A percentile compares a stretch with the other conserved stretches of the same genome.
Evolutionary conservation across 2,113 vertebrate species (phyloP).

Genomic region (Pygoscelis antarcticus): DNA sequence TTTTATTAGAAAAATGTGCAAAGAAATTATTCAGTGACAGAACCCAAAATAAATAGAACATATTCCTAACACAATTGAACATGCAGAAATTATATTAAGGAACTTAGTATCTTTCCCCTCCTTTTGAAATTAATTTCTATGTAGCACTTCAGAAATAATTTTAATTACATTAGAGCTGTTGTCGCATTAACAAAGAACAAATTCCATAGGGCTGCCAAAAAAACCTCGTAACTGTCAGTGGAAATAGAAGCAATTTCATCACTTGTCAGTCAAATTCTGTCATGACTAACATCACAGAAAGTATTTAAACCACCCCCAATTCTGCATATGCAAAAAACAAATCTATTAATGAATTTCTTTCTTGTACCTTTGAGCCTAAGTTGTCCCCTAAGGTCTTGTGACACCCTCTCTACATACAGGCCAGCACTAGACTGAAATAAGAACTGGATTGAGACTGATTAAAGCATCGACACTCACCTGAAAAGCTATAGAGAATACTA

Average conservation of each 20-base stretch:
- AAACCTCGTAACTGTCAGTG: neutral
- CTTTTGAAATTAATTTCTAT: neutral
- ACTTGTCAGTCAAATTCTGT: neutral
- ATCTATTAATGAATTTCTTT: neutral
- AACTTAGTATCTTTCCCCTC: neutral
- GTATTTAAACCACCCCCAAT: neutral
- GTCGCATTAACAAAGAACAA: slow-evolving; percentile 19
- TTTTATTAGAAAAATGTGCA: neutral
- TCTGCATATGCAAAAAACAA: neutral
- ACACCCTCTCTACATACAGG: neutral
- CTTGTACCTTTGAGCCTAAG: neutral
- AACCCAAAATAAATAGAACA: neutral
- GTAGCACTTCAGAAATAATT: neutral
- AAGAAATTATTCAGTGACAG: neutral
- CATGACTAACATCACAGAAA: neutral
- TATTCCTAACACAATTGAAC: neutral
- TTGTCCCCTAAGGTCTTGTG: neutral
- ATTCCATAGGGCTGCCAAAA: neutral
- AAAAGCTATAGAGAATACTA: neutral
- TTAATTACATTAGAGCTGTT: neutral
- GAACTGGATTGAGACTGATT: neutral
- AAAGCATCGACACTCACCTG: neutral
- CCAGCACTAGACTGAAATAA: neutral
- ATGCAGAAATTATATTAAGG: neutral
- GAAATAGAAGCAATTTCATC: slow-evolving; percentile 5